Evolutionary conservation across 2,797 vertebrate genomes (phyloP), one percentile per base, ranked within the genome.

Genomic region (Vespertilio murinus): DNA sequence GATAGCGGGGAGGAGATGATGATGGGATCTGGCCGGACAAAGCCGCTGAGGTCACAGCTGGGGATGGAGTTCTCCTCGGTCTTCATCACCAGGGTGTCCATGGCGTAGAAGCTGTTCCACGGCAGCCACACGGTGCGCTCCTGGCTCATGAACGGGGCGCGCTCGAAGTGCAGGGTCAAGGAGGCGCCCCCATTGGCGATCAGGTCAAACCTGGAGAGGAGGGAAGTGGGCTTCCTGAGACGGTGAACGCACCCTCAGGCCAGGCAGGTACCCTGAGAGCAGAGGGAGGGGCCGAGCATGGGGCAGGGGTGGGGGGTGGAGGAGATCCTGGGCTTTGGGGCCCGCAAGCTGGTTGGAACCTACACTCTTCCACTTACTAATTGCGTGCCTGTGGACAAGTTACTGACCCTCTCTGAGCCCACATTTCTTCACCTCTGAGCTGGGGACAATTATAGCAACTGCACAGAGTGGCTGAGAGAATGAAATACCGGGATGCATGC

Each of bases 51-150:
- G 97, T 99, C 99, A 95, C 99, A 99, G 98, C 99, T 99, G 84
- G 99, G 99, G 98, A 99, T 99, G 97, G 99, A 99, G 98, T 99
- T 99, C 98, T 99, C 99, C 97, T 99, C 99, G 1, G 99, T 99
- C 98, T 99, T 99, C 99, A 99, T 98, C 98, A 99, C 99, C 91
- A 99, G 98, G 0, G 99, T 99, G 98, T 99, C 99, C 99, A 99
- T 99, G 97, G 99, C 99, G 30, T 99, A 99, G 97, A 99, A 99
- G 97, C 98, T 99, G 92, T 99, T 99, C 99, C 99, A 99, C 0
- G 99, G 99, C 92, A 99, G 98, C 99, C 99, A 99, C 81, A 99
- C 99, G 0, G 99, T 99, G 95, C 99, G 99, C 93, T 99, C 99
- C 98, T 99, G 99, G 98, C 99, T 99, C 98, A 99, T 98, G 97